Percentiles rank a stretch among this genome's conserved stretches.
These are phyloP conservation scores for Orius laevigatus DNA, from an alignment of 1,140 invertebrate species.

Conservation along the genomic window DNA sequence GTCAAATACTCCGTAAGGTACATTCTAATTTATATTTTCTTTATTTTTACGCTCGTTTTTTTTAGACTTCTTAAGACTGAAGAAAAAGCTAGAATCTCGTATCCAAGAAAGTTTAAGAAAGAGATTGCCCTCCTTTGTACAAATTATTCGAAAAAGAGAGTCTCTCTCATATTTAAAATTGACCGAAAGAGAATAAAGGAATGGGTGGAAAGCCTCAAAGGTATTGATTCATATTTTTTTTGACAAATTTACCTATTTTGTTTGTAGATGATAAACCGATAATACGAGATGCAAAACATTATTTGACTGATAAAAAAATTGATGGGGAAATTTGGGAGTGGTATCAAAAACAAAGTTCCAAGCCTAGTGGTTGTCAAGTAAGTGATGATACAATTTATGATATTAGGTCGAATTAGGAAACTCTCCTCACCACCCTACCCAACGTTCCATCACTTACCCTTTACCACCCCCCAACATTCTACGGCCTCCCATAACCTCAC, in stretches of 20 bases:
- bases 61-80: not conserved
- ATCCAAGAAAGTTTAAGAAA: slow-evolving; percentile 22
- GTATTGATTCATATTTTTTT: not conserved
- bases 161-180: slow-evolving; percentile 21
- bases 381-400: slow-evolving; percentile 1
- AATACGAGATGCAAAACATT: slow-evolving; percentile 8
- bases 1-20: not conserved
- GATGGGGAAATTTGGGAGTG: slow-evolving; percentile 18
- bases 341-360: slow-evolving; percentile 12
- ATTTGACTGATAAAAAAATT: slow-evolving; percentile 16
- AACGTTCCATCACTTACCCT: no score
- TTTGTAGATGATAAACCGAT: slow-evolving; percentile 1
- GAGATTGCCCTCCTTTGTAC: slow-evolving; percentile 21
- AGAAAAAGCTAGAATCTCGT: slow-evolving; percentile 19
- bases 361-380: slow-evolving; percentile 13
- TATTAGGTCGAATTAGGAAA: not conserved
- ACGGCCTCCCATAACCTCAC: no score
- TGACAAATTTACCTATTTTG: not conserved
- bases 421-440: not conserved
- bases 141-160: slow-evolving; percentile 19
- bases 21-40: no score
- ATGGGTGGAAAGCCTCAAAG: slow-evolving; percentile 17
- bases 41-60: no score
- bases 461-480: no score
- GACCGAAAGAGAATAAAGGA: slow-evolving; percentile 23